These are phyloP conservation scores for Hedya salicella DNA, from an alignment of 2,888 invertebrate species.

Conservation along the genomic window DNA sequence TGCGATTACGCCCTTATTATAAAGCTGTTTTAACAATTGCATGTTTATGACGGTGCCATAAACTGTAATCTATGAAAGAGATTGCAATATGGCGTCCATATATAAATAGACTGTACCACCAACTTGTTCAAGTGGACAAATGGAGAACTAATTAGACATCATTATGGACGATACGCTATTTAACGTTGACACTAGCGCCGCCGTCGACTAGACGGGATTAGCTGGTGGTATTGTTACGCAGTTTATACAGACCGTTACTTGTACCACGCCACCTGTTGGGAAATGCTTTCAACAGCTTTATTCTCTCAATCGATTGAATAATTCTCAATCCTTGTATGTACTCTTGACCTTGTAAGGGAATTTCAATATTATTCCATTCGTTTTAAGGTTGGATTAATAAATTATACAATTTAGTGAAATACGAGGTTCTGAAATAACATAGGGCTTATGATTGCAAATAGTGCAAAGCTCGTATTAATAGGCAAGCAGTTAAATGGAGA, in stretches of 20 bases:
- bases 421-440: not conserved
- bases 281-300: slow-evolving; percentile 14
- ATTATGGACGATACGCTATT: too few relatives aligned
- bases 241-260: not conserved
- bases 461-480: slow-evolving; percentile 5
- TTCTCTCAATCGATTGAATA: not conserved
- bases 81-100: not conserved
- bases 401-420: not conserved
- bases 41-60: not conserved
- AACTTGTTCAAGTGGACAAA: too few relatives aligned
- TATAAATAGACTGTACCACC: not conserved
- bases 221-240: not conserved
- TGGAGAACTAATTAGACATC: too few relatives aligned
- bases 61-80: not conserved
- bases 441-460: slow-evolving; percentile 7
- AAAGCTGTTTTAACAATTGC: not conserved
- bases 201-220: too few relatives aligned
- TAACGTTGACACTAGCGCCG: too few relatives aligned
- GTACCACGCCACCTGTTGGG: not conserved
- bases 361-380: not conserved
- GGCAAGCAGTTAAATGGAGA: not conserved
- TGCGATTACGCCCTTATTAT: not conserved
- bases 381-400: not conserved
- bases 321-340: not conserved
- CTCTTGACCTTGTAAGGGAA: not conserved